phyloP scores from a whole-genome alignment of 2,113 vertebrate species.

The Xiphophorus couchianus region DNA sequence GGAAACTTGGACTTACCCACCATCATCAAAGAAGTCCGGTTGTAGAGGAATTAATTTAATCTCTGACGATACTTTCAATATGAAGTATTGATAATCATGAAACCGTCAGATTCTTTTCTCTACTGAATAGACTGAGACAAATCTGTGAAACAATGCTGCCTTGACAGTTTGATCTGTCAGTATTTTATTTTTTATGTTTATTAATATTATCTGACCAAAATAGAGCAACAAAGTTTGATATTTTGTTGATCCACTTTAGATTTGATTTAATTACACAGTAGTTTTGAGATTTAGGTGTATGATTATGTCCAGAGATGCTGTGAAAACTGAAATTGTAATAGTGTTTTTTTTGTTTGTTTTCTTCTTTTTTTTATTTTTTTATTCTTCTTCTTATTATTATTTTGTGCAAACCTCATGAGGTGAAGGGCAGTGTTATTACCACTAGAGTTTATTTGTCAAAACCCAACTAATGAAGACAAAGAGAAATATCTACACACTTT shows the following conservation, averaged over 20 bases:
- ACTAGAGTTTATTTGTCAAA: too few relatives aligned
- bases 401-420: neutral
- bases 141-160: conserved; percentile 12
- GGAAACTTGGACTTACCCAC: conserved; percentile 15
- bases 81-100: conserved; percentile 5
- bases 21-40: conserved; percentile 46
- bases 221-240: neutral
- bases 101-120: neutral
- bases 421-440: too few relatives aligned
- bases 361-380: too few relatives aligned
- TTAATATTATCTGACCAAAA: neutral
- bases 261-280: neutral
- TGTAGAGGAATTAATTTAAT: conserved; percentile 48
- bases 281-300: neutral
- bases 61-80: neutral
- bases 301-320: neutral
- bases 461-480: too few relatives aligned
- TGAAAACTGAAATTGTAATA: neutral
- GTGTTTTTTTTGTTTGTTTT: neutral
- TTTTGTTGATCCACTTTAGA: neutral
- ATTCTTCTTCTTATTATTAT: neutral
- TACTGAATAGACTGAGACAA: conserved; percentile 23
- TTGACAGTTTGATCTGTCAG: conserved; percentile 16
- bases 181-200: conserved; percentile 29
- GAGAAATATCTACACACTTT: neutral